Percentiles rank a stretch among this genome's conserved stretches.
Evolutionary conservation across 1,140 invertebrate species (phyloP).

Genomic region (Aricia agestis): DNA sequence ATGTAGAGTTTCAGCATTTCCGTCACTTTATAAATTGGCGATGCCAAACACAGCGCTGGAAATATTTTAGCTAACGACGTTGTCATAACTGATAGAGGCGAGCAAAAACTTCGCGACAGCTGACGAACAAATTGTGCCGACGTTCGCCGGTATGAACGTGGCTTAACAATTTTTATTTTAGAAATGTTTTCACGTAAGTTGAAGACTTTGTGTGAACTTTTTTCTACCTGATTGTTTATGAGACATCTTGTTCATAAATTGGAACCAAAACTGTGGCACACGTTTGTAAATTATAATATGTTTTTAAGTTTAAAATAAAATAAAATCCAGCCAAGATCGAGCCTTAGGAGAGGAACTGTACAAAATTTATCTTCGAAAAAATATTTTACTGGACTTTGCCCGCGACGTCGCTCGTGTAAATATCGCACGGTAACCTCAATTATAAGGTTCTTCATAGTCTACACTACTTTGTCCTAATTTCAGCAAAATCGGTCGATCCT

Average conservation of each 20-base stretch:
- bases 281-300: background rate
- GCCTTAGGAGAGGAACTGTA: no score
- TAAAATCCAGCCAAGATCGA: no score
- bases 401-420: no score
- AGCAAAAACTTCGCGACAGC: conserved; percentile 43
- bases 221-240: conserved; percentile 1
- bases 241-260: background rate
- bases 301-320: no score
- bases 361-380: no score
- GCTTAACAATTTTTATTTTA: conserved; percentile 2
- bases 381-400: no score
- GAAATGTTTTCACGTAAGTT: background rate
- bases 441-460: no score
- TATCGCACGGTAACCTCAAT: no score
- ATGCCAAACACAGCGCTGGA: background rate
- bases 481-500: no score
- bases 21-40: background rate
- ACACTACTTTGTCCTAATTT: no score
- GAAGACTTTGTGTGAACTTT: background rate
- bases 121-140: conserved; percentile 42
- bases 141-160: conserved; percentile 8
- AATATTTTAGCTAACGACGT: conserved; percentile 39
- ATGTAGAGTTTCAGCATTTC: background rate
- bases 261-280: background rate
- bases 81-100: conserved; percentile 44